A percentile compares a stretch with the other conserved stretches of the same genome.
Conservation (phyloP, 1,140 invertebrate genomes). For the Maniola jurtina region DNA sequence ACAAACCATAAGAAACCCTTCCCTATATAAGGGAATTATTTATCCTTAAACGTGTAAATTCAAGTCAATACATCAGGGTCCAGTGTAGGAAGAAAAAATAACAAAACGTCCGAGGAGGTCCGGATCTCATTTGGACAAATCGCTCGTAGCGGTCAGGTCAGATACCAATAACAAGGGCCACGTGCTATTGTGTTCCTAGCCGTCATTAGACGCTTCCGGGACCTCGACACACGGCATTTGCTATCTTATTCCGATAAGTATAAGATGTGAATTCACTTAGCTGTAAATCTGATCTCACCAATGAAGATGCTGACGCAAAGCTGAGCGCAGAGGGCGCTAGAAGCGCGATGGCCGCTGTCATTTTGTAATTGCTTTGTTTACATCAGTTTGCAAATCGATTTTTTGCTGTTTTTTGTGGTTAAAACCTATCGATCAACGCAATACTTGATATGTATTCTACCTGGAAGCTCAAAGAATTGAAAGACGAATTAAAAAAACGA, state of each 20-base stretch:
- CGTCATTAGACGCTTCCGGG: slow-evolving; percentile 72
- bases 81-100: slow-evolving; percentile 54
- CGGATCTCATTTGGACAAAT: slow-evolving; percentile 78
- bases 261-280: slow-evolving; percentile 20
- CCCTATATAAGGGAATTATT: slow-evolving; percentile 19
- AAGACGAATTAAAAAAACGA: no score
- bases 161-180: slow-evolving; percentile 75
- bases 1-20: slow-evolving; percentile 36
- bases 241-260: slow-evolving; percentile 40
- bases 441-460: no score
- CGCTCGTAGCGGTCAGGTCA: slow-evolving; percentile 75
- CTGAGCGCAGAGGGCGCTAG: no score
- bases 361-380: no score
- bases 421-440: no score
- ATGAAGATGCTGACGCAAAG: no score
- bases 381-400: no score
- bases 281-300: slow-evolving; percentile 12
- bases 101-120: slow-evolving; percentile 62
- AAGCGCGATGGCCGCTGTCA: no score
- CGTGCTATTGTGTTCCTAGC: slow-evolving; percentile 69
- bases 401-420: no score
- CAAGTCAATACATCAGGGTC: slow-evolving; percentile 42
- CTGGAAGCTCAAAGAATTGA: no score
- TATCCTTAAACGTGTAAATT: slow-evolving; percentile 27
- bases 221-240: slow-evolving; percentile 30